phyloP scores from a whole-genome alignment of 2,888 invertebrate genomes.

The Cerastis rubricosa region DNA sequence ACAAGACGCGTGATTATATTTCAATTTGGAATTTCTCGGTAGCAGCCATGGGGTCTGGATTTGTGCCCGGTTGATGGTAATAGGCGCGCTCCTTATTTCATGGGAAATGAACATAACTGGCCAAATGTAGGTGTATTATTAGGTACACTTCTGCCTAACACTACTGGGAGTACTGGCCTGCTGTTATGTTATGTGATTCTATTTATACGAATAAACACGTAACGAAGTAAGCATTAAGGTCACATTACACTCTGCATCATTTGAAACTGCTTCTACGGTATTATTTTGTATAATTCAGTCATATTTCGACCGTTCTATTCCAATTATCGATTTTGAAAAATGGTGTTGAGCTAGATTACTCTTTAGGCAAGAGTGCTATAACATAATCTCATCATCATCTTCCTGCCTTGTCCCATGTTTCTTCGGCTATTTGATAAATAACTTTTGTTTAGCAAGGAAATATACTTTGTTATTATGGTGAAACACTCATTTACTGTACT shows the following conservation, averaged over 20 bases:
- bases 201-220: neutral
- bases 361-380: neutral
- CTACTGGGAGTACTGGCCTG: no score
- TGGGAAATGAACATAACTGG: no score
- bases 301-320: neutral
- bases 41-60: no score
- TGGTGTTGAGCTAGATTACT: neutral
- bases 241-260: neutral
- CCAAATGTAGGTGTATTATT: no score
- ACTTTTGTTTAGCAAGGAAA: no score
- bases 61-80: no score
- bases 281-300: neutral
- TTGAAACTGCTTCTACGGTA: neutral
- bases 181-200: neutral
- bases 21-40: neutral
- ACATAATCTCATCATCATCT: neutral
- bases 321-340: neutral
- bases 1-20: slow-evolving; percentile 8
- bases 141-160: no score
- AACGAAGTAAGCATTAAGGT: neutral
- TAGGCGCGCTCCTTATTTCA: no score
- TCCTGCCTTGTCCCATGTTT: neutral
- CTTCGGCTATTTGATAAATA: no score
- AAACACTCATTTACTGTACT: no score
- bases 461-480: no score